Evolutionary conservation across 2,797 vertebrate species (phyloP).

Genomic region (Carcharodon carcharias): DNA sequence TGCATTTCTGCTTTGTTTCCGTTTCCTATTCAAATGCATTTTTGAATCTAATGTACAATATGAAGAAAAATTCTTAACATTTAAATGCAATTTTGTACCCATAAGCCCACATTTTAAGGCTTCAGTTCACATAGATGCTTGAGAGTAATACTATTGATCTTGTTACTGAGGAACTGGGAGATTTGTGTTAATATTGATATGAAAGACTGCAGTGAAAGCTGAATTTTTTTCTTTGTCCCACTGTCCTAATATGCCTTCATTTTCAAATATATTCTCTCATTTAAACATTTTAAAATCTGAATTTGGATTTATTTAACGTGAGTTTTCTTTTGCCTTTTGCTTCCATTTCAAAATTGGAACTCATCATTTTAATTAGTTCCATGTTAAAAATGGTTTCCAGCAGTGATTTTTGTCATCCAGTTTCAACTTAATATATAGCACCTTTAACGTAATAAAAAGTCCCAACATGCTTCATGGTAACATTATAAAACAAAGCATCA

Average conservation of each 20-base stretch:
- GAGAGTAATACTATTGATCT: background rate
- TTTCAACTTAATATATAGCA: background rate
- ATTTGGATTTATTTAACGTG: background rate
- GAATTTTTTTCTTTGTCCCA: background rate
- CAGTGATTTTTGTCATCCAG: background rate
- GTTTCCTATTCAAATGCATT: background rate
- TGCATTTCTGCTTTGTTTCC: background rate
- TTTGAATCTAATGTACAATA: background rate
- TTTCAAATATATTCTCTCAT: background rate
- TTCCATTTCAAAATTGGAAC: background rate
- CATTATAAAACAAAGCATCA: no score
- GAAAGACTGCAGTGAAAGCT: background rate
- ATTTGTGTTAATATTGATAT: background rate
- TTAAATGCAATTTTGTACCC: background rate
- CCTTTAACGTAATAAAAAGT: no score
- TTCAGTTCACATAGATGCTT: background rate
- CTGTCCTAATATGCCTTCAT: background rate
- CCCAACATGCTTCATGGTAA: no score
- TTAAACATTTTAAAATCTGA: background rate
- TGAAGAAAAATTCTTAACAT: background rate
- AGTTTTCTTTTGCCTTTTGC: background rate
- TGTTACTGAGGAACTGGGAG: background rate
- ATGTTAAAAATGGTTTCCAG: background rate
- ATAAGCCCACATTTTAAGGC: background rate
- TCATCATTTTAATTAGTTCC: background rate